Evolutionary conservation across 2,888 invertebrate species (phyloP).

Genomic region (Phaonia tiefii): DNA sequence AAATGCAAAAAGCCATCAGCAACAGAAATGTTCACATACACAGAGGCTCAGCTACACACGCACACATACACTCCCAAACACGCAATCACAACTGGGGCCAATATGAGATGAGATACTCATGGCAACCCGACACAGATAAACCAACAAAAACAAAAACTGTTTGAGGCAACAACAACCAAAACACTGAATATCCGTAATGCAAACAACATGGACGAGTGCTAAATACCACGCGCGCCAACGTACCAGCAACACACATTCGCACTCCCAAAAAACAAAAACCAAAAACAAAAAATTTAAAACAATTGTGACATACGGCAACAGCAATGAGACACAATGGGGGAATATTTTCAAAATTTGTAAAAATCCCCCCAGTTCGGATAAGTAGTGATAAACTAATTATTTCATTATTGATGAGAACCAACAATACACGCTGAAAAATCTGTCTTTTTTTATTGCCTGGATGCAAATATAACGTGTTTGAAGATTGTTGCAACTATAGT

Average conservation of each 20-base stretch:
- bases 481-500: no score
- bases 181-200: constrained; percentile 36
- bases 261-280: constrained; percentile 17
- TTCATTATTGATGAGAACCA: no score
- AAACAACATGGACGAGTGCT: constrained; percentile 57
- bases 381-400: no score
- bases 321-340: background rate
- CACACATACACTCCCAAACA: constrained; percentile 20
- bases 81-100: constrained; percentile 40
- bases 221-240: constrained; percentile 57
- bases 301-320: constrained; percentile 59
- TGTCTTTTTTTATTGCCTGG: no score
- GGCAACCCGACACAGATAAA: constrained; percentile 22
- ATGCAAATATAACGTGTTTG: no score
- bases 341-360: no score
- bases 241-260: constrained; percentile 11
- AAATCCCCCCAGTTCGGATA: no score
- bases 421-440: no score
- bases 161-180: constrained; percentile 10
- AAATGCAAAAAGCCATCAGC: constrained; percentile 60
- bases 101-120: constrained; percentile 52
- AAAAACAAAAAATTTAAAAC: no score
- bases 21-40: constrained; percentile 41
- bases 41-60: constrained; percentile 37
- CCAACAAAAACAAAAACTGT: constrained; percentile 7